These are phyloP conservation scores for Neolamprologus fasciatus DNA, from an alignment of 2,113 vertebrate genomes.

Conservation along the genomic window DNA sequence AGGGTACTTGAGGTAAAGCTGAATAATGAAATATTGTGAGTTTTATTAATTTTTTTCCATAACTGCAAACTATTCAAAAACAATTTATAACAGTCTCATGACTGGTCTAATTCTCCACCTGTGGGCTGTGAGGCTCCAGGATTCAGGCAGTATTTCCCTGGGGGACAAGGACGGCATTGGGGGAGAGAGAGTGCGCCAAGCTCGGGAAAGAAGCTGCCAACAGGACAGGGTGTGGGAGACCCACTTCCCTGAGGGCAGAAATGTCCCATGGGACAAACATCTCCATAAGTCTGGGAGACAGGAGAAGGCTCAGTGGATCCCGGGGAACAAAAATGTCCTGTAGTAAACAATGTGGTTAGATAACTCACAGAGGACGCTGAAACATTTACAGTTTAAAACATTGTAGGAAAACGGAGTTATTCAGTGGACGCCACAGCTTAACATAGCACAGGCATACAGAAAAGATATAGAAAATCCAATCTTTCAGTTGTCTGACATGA, in stretches of 20 bases:
- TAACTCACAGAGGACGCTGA: neutral
- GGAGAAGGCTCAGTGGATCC: conserved; percentile 62
- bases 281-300: conserved; percentile 70
- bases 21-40: neutral
- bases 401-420: neutral
- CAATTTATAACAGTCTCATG: neutral
- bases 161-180: conserved; percentile 77
- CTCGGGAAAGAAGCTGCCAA: conserved; percentile 74
- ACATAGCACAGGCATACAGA: neutral
- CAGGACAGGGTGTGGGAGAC: conserved; percentile 76
- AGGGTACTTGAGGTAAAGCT: neutral
- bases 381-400: neutral
- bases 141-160: conserved; percentile 74
- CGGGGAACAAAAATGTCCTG: conserved; percentile 72
- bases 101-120: conserved; percentile 40
- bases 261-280: conserved; percentile 81
- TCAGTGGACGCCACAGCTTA: neutral
- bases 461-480: neutral
- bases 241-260: conserved; percentile 78
- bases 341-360: neutral
- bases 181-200: conserved; percentile 64
- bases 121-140: conserved; percentile 59
- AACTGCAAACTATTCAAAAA: neutral
- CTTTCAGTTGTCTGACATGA: neutral
- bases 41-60: neutral